Evolutionary conservation across 1,140 invertebrate genomes (phyloP).

Genomic region (Bombus confusus): DNA sequence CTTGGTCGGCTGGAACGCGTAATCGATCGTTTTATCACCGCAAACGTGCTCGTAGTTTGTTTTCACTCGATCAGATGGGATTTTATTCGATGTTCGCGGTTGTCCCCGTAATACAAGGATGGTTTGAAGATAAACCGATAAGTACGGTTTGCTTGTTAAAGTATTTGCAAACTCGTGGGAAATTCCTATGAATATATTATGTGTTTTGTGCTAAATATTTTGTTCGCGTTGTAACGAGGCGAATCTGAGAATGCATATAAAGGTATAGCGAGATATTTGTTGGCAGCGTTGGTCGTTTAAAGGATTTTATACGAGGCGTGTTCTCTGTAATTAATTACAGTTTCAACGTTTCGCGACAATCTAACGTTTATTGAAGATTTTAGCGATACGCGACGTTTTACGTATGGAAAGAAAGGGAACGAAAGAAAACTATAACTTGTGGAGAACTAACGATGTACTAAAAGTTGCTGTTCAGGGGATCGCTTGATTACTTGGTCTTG

Average conservation of each 20-base stretch:
- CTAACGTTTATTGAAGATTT: too few relatives aligned
- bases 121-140: neutral
- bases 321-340: neutral
- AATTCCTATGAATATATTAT: neutral
- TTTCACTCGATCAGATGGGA: neutral
- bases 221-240: too few relatives aligned
- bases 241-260: neutral
- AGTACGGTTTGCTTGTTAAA: neutral
- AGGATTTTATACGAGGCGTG: too few relatives aligned
- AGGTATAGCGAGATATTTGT: neutral
- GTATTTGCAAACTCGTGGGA: neutral
- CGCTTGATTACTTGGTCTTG: constrained; percentile 7
- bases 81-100: neutral
- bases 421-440: neutral
- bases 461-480: neutral
- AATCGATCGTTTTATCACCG: neutral
- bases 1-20: neutral
- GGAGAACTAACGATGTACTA: neutral
- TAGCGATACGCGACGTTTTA: neutral
- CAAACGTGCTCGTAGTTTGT: neutral
- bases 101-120: neutral
- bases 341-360: neutral
- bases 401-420: neutral
- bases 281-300: too few relatives aligned
- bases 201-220: neutral